A percentile compares a stretch with the other conserved stretches of the same genome.
These are phyloP conservation scores for Pica pica DNA, from an alignment of 2,113 vertebrate genomes.

Conservation along the genomic window DNA sequence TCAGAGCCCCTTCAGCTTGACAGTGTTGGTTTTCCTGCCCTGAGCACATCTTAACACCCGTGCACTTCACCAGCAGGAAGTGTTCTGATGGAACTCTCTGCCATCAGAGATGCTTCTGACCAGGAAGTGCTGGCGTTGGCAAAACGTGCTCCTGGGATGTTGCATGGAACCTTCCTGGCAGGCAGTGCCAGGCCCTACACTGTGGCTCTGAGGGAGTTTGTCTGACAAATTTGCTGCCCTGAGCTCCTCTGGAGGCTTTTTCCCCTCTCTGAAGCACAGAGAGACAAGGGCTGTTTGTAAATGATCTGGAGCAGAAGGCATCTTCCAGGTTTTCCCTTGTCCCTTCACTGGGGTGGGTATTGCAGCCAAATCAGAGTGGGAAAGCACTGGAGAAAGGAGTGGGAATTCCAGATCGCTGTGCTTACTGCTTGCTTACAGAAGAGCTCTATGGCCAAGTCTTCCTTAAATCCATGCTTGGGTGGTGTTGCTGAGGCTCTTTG, in stretches of 20 bases:
- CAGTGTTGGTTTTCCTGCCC: not conserved
- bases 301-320: not conserved
- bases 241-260: not conserved
- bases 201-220: not conserved
- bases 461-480: not conserved
- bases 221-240: not conserved
- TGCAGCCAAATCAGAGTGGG: not conserved
- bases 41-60: rapidly evolving
- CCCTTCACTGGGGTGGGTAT: too few species aligned
- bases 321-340: not conserved
- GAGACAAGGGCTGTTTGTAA: not conserved
- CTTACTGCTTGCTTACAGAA: not conserved
- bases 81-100: not conserved
- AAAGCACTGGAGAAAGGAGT: not conserved
- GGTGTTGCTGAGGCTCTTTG: not conserved
- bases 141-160: not conserved
- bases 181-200: not conserved
- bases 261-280: not conserved
- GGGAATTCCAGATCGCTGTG: not conserved
- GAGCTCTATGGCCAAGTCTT: not conserved
- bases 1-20: not conserved
- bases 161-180: not conserved
- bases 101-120: rapidly evolving
- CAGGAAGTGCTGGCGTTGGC: not conserved
- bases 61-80: not conserved